Evolutionary conservation across 2,797 vertebrate genomes (phyloP).

Genomic region (Acanthurus lineatus): DNA sequence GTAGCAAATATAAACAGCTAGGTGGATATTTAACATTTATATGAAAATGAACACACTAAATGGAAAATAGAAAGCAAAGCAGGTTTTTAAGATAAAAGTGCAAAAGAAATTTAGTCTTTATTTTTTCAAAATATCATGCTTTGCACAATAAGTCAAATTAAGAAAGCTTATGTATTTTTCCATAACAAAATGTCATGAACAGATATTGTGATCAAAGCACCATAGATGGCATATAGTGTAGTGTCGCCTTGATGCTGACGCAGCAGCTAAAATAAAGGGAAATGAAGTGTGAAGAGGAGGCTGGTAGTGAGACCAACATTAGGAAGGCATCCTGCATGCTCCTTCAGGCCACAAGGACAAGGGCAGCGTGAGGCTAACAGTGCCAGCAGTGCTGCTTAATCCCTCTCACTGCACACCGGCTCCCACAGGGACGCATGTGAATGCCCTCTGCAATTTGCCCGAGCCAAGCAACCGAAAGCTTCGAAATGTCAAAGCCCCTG

Average conservation of each 20-base stretch:
- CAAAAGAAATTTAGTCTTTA: not conserved
- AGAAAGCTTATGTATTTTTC: slow-evolving; percentile 22
- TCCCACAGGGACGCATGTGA: slow-evolving; percentile 60
- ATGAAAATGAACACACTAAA: slow-evolving; percentile 18
- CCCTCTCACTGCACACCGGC: slow-evolving; percentile 57
- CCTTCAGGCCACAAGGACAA: slow-evolving; percentile 61
- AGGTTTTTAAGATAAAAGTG: not conserved
- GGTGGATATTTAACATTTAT: not conserved
- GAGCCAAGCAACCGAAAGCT: slow-evolving; percentile 53
- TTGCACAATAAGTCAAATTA: slow-evolving; percentile 13
- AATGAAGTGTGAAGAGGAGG: slow-evolving; percentile 52
- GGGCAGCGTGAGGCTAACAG: slow-evolving; percentile 43
- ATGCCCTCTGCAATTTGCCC: slow-evolving; percentile 54
- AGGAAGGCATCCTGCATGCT: slow-evolving; percentile 50
- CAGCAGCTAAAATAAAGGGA: slow-evolving; percentile 51
- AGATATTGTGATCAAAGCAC: slow-evolving; percentile 11
- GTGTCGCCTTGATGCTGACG: slow-evolving; percentile 30
- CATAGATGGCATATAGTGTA: not conserved
- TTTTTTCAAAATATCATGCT: not conserved
- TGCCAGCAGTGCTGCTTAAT: slow-evolving; percentile 66
- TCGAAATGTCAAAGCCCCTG: slow-evolving; percentile 68
- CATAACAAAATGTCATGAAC: slow-evolving; percentile 34
- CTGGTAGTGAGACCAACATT: slow-evolving; percentile 46
- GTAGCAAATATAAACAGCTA: not conserved
- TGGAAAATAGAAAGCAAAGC: not conserved